phyloP scores from a whole-genome alignment of 2,888 invertebrate genomes.

The Craniophora ligustri region DNA sequence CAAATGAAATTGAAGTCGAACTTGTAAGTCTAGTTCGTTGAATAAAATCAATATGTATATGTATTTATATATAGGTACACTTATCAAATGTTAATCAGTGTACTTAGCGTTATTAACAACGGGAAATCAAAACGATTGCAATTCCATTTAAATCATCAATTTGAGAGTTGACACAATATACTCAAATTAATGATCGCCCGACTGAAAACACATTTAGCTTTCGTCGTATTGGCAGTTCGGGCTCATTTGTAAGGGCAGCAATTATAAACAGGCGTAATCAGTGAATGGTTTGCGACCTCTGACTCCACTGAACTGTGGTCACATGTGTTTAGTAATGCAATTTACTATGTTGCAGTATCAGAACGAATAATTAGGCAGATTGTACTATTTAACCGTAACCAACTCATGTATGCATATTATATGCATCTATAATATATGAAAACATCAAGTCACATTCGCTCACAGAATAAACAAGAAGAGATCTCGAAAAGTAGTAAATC shows the following conservation, averaged over 20 bases:
- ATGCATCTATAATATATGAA: too few relatives aligned
- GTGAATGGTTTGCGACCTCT: slow-evolving; percentile 62
- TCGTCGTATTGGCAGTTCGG: slow-evolving; percentile 74
- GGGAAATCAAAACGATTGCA: slow-evolving; percentile 55
- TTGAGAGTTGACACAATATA: slow-evolving; percentile 79
- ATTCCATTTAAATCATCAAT: slow-evolving; percentile 75
- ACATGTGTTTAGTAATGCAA: slow-evolving; percentile 35
- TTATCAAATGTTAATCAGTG: slow-evolving; percentile 42
- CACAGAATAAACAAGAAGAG: too few relatives aligned
- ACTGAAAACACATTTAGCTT: slow-evolving; percentile 81
- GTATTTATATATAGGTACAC: too few relatives aligned
- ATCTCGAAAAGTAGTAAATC: too few relatives aligned
- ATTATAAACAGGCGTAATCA: slow-evolving; percentile 85
- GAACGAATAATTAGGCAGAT: too few relatives aligned
- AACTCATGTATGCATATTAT: too few relatives aligned
- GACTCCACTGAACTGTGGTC: slow-evolving; percentile 41
- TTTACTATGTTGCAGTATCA: too few relatives aligned
- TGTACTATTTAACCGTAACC: too few relatives aligned
- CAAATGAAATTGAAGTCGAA: slow-evolving; percentile 6
- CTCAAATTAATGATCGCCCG: slow-evolving; percentile 85
- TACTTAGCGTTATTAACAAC: slow-evolving; percentile 51
- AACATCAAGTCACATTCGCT: too few relatives aligned
- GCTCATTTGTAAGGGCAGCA: slow-evolving; percentile 84
- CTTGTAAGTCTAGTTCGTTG: neutral
- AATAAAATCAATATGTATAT: neutral